A percentile compares a stretch with the other conserved stretches of the same genome.
Conservation (phyloP, 2,888 invertebrate species). For the Euphydryas editha region DNA sequence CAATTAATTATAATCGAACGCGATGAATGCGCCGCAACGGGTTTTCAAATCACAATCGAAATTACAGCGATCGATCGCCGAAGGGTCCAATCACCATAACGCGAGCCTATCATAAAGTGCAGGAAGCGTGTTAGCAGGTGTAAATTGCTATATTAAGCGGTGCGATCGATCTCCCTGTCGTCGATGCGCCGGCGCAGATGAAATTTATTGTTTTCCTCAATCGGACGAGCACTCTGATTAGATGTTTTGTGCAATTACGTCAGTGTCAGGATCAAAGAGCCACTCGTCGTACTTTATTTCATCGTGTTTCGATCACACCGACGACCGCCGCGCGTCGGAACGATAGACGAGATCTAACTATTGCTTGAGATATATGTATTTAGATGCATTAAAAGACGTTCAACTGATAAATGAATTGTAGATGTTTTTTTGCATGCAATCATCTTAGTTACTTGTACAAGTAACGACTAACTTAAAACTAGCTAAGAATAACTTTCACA, state of each 20-base stretch:
- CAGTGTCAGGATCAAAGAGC: slow-evolving; percentile 19
- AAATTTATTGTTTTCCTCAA: slow-evolving; percentile 44
- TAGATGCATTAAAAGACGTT: background rate
- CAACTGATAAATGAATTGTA: background rate
- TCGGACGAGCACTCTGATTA: slow-evolving; percentile 19
- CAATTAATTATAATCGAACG: background rate
- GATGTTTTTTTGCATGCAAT: background rate
- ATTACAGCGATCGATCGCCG: background rate
- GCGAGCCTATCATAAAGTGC: slow-evolving; percentile 7
- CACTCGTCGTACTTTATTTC: background rate
- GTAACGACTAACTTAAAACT: too few species aligned
- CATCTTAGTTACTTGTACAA: too few species aligned
- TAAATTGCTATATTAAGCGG: slow-evolving; percentile 72
- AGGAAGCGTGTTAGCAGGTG: slow-evolving; percentile 62
- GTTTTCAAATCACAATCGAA: slow-evolving; percentile 12
- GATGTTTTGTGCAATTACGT: slow-evolving; percentile 26
- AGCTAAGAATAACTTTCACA: too few species aligned
- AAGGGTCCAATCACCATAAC: slow-evolving; percentile 3
- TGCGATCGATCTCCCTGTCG: slow-evolving; percentile 63
- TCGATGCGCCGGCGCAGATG: slow-evolving; percentile 48
- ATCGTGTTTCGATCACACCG: background rate
- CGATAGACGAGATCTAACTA: background rate
- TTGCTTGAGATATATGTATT: background rate
- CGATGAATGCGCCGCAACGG: background rate
- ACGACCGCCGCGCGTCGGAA: background rate